Base-by-base conservation (phyloP, 2,113 vertebrate genomes). In the Agelaius phoeniceus region DNA sequence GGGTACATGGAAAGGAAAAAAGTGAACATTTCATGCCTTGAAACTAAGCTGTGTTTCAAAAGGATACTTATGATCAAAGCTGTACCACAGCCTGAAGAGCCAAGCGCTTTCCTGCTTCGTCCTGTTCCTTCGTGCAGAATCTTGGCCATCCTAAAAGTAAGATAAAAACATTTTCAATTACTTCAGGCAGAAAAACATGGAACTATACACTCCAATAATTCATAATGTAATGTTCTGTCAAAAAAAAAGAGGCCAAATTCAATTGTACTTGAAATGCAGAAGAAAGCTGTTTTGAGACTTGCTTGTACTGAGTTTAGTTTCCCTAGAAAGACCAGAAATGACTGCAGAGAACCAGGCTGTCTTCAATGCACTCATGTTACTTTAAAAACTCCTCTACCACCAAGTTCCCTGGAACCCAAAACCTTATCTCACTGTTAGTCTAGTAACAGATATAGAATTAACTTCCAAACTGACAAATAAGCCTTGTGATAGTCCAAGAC, bases 21-120 rank as follows among this genome's bases (percentile, higher is more conserved):
- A 22, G 11, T 7, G n/a, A 88, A 33, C 15, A 57, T 31, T 78
- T 78, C n/a, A 43, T 30, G 46, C 37, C 71, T 66, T 80, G 43
- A 83, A 66, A 44, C 11, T 28, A 77, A 55, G 61, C 39, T 68
- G 81, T 83, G 30, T 43, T 93, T 88, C 83, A 89, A 98, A 98
- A 99, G 98, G 99, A 99, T 99, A 99, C 99, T 99, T 99, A 95
- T 99, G 99, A 95, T 99, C 99, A 97, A 99, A 99, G 91, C 98
- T 99, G 79, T 99, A 99, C 99, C 99, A 99, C 12, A 99, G 96
- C 86, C 99, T 98, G 98, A 99, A 99, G 65, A 99, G 98, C 99
- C 99, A 99, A 6, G 98, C 99, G 11, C 99, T 99, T 97, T 99
- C 99, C 96, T 99, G 99, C 89, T 99, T 99, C 81, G 99, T 99